These are phyloP conservation scores for Choristoneura fumiferana DNA, from an alignment of 1,140 invertebrate genomes.

Conservation along the genomic window DNA sequence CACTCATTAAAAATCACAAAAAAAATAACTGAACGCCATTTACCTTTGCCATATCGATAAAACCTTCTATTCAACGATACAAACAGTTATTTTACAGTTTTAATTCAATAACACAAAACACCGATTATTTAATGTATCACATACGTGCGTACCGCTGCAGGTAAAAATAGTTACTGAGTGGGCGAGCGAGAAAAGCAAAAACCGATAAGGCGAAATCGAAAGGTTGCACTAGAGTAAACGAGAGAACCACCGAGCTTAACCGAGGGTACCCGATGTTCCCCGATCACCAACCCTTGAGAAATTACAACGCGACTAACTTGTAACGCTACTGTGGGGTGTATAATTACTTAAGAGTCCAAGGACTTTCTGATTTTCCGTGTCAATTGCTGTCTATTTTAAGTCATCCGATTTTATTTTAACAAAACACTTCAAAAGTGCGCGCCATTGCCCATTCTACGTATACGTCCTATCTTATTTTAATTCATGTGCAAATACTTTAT, in stretches of 20 bases:
- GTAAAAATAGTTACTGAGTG: slow-evolving; percentile 64
- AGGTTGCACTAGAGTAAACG: slow-evolving; percentile 7
- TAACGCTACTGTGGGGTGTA: too few species aligned
- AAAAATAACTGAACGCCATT: slow-evolving; percentile 22
- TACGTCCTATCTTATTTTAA: too few species aligned
- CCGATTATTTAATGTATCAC: slow-evolving; percentile 30
- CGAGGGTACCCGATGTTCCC: neutral
- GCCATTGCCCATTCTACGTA: too few species aligned
- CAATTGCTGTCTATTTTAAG: too few species aligned
- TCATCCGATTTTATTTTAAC: too few species aligned
- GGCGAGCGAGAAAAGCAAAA: slow-evolving; percentile 43
- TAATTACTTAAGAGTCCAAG: too few species aligned
- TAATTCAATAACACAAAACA: slow-evolving; percentile 58
- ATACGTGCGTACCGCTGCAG: slow-evolving; percentile 45
- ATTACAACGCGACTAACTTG: neutral
- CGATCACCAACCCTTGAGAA: neutral
- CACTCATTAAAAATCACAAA: neutral
- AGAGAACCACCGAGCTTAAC: neutral
- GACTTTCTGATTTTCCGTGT: too few species aligned
- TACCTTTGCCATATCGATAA: slow-evolving; percentile 63
- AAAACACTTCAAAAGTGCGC: too few species aligned
- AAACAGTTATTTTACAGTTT: slow-evolving; percentile 39
- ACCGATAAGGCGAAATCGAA: slow-evolving; percentile 50
- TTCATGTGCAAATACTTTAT: too few species aligned
- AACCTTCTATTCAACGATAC: slow-evolving; percentile 24